These are phyloP conservation scores for Xiphydria camelus DNA, from an alignment of 2,888 invertebrate genomes.

Conservation along the genomic window DNA sequence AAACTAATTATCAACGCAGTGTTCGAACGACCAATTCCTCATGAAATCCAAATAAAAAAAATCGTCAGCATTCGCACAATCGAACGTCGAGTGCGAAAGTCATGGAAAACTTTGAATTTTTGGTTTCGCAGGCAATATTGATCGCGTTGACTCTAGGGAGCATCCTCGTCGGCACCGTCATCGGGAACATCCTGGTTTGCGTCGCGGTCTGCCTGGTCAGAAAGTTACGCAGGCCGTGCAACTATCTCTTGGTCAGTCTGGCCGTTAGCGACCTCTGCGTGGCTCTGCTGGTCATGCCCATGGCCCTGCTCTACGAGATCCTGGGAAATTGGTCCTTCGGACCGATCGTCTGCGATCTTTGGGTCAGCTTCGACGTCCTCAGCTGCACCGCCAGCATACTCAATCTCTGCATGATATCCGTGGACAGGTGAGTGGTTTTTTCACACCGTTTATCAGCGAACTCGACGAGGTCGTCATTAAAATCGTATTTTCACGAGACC, in stretches of 20 bases:
- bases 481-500: too few relatives aligned
- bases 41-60: too few relatives aligned
- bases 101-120: too few relatives aligned
- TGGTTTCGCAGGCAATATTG: constrained; percentile 63
- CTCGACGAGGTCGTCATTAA: too few relatives aligned
- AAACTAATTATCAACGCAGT: too few relatives aligned
- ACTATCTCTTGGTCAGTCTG: constrained; percentile 89
- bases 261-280: constrained; percentile 97
- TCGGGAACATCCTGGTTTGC: constrained; percentile 92
- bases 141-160: constrained; percentile 74
- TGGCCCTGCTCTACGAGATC: constrained; percentile 92
- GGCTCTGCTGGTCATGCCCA: constrained; percentile 95
- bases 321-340: constrained; percentile 94
- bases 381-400: constrained; percentile 98
- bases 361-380: constrained; percentile 96
- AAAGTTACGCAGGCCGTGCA: constrained; percentile 85
- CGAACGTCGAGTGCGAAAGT: too few relatives aligned
- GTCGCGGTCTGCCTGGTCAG: constrained; percentile 94
- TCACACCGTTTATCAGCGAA: too few relatives aligned
- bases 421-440: constrained; percentile 76
- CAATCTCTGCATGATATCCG: constrained; percentile 96
- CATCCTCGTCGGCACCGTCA: constrained; percentile 78
- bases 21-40: too few relatives aligned
- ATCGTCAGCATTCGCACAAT: too few relatives aligned
- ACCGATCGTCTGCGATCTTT: constrained; percentile 86